These are phyloP conservation scores for Monochamus alternatus DNA, from an alignment of 2,888 invertebrate genomes.

Conservation along the genomic window DNA sequence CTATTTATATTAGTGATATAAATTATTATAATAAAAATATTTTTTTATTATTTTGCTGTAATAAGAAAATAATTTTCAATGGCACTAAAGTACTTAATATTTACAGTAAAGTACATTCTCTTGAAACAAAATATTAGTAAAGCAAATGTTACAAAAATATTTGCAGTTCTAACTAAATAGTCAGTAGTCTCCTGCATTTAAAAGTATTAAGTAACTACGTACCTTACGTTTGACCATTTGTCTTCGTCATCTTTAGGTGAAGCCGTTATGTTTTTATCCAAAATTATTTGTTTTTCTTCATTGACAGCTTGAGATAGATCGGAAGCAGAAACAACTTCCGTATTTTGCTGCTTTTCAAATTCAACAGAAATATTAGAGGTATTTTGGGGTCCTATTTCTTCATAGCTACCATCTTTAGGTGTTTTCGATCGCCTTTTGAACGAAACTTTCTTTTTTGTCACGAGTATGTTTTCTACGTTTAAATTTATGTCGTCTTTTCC, in stretches of 20 bases:
- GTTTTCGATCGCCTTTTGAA: slow-evolving; percentile 65
- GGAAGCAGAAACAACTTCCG: slow-evolving; percentile 45
- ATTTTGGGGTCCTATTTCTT: slow-evolving; percentile 54
- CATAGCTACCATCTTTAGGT: slow-evolving; percentile 59
- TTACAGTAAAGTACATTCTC: no score
- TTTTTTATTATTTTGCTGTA: no score
- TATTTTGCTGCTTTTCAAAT: slow-evolving; percentile 42
- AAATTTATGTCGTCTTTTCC: slow-evolving; percentile 55
- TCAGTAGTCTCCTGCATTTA: no score
- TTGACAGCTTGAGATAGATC: slow-evolving; percentile 61
- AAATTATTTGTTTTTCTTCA: slow-evolving; percentile 64
- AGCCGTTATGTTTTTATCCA: slow-evolving; percentile 63
- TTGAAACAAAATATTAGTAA: not conserved
- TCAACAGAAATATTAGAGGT: slow-evolving; percentile 34
- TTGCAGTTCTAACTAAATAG: no score
- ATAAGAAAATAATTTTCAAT: no score
- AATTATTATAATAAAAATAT: no score
- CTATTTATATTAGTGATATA: no score
- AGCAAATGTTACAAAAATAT: no score
- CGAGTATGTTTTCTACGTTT: slow-evolving; percentile 58
- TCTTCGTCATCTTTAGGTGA: slow-evolving; percentile 67
- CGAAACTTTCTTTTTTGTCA: slow-evolving; percentile 68
- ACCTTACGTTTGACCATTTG: slow-evolving; percentile 70
- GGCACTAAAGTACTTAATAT: no score
- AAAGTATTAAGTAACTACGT: slow-evolving; percentile 56